Conservation (phyloP, 2,888 invertebrate genomes). For the Xestia rhomboidea region DNA sequence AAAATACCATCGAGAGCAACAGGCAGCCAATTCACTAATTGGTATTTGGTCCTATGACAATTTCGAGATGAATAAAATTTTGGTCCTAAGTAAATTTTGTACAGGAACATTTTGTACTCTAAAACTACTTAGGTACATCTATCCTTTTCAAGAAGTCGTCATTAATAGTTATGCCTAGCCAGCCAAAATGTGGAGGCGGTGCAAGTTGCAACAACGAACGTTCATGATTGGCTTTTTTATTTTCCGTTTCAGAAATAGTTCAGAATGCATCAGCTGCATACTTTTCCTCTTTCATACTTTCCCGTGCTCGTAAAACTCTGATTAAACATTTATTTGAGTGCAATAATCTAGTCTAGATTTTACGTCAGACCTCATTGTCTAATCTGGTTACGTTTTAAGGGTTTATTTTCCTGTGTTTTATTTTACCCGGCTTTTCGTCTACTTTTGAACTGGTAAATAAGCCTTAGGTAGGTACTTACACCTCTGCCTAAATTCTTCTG, state of each 20-base stretch:
- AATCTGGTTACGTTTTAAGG: neutral
- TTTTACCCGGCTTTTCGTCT: neutral
- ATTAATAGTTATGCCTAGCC: neutral
- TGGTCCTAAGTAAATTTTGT: neutral
- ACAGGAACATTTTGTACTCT: neutral
- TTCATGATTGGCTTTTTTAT: slow-evolving; percentile 1
- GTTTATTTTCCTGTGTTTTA: neutral
- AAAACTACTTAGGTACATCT: neutral
- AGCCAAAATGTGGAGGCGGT: slow-evolving; percentile 25
- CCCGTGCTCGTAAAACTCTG: slow-evolving; percentile 10
- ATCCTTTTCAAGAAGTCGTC: neutral
- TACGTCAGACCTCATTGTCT: neutral
- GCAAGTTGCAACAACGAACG: too few species aligned
- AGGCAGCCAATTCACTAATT: too few species aligned
- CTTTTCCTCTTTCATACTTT: slow-evolving; percentile 33
- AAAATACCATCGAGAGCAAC: too few species aligned
- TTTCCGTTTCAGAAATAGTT: slow-evolving; percentile 41
- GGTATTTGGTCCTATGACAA: neutral
- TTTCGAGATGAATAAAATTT: neutral
- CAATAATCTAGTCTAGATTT: neutral
- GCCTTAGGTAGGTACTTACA: neutral
- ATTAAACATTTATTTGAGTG: slow-evolving; percentile 9
- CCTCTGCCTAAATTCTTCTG: neutral
- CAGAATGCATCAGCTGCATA: slow-evolving; percentile 36
- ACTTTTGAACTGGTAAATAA: neutral